Conservation (phyloP, 2,797 vertebrate genomes). For the Chloroceryle inda region DNA sequence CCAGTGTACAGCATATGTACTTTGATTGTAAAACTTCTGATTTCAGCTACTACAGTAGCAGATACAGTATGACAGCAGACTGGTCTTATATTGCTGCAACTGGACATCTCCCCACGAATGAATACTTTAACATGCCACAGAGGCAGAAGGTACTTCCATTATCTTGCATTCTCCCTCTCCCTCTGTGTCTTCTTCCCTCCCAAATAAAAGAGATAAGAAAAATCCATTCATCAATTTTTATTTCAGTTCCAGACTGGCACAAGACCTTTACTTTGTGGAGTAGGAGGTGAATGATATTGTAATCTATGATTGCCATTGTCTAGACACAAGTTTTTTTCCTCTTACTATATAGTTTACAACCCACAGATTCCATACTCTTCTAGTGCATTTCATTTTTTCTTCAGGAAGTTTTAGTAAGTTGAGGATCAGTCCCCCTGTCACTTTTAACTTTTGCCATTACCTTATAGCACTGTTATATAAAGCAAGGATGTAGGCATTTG, state of each 20-base stretch:
- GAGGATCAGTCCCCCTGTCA: background rate
- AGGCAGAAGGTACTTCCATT: background rate
- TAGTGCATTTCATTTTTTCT: background rate
- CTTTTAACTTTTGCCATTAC: background rate
- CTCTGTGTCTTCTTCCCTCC: background rate
- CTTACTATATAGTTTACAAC: background rate
- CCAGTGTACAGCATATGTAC: background rate
- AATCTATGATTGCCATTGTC: background rate
- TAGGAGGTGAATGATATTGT: background rate
- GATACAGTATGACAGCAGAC: background rate
- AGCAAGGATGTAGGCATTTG: background rate
- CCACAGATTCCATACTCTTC: background rate
- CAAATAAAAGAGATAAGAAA: background rate
- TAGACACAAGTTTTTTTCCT: background rate
- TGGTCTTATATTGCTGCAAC: background rate
- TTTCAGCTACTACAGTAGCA: background rate
- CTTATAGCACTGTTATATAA: background rate
- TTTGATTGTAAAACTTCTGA: background rate
- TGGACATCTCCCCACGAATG: background rate
- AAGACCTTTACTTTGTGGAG: background rate
- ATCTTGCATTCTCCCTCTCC: background rate
- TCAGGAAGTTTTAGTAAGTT: background rate
- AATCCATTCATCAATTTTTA: background rate
- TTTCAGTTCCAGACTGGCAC: background rate
- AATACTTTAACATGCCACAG: background rate